Percentiles rank a stretch among this genome's conserved stretches.
Evolutionary conservation across 2,797 vertebrate species (phyloP).

Genomic region (Lithobates pipiens): DNA sequence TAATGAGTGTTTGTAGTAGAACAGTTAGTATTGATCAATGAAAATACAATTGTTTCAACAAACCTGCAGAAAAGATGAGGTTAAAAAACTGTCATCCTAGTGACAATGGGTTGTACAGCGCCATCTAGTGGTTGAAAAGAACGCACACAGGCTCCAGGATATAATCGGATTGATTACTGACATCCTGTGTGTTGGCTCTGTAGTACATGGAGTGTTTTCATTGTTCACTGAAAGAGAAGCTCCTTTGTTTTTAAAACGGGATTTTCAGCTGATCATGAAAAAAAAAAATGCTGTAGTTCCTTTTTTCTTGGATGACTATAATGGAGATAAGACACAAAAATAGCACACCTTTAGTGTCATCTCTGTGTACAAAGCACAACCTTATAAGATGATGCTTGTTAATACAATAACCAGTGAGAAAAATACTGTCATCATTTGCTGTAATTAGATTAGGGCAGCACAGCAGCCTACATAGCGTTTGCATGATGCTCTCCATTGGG

Average conservation of each 20-base stretch:
- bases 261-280: too few species aligned
- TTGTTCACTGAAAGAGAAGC: neutral
- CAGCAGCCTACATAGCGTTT: too few species aligned
- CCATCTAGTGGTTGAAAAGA: constrained; percentile 7
- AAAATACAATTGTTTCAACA: neutral
- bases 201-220: neutral
- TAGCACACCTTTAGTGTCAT: neutral
- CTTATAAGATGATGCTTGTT: neutral
- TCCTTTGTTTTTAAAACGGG: neutral
- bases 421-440: neutral
- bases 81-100: neutral
- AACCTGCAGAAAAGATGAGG: neutral
- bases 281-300: too few species aligned
- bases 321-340: neutral
- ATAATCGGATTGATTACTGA: neutral
- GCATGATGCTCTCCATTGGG: too few species aligned
- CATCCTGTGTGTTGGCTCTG: neutral
- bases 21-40: neutral
- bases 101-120: neutral
- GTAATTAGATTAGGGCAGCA: neutral
- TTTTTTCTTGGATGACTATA: too few species aligned
- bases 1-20: neutral
- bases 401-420: neutral
- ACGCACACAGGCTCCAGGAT: neutral
- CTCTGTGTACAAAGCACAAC: neutral